These are phyloP conservation scores for Subanguina moxae DNA, from an alignment of 1,140 invertebrate genomes.

Conservation along the genomic window DNA sequence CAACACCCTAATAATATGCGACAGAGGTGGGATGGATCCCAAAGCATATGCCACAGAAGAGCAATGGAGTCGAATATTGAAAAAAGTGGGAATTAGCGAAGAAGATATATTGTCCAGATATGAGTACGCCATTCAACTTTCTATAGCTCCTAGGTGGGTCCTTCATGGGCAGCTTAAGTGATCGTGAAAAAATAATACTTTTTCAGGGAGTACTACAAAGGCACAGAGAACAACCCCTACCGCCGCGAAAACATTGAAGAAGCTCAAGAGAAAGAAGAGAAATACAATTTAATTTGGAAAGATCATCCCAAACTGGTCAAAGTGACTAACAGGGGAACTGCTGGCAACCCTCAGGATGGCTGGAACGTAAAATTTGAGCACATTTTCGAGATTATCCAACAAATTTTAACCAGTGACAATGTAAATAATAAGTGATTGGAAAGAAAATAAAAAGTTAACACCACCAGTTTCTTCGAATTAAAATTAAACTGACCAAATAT, in stretches of 20 bases:
- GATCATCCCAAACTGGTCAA: constrained; percentile 20
- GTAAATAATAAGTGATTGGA: background rate
- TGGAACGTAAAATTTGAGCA: constrained; percentile 24
- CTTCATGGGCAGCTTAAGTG: too few species aligned
- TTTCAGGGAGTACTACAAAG: constrained; percentile 34
- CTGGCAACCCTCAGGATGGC: constrained; percentile 14
- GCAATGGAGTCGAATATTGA: constrained; percentile 22
- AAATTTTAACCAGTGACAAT: constrained; percentile 2
- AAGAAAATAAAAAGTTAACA: background rate
- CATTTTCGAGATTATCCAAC: constrained; percentile 21
- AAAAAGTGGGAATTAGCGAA: constrained; percentile 29
- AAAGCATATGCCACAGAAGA: constrained; percentile 27
- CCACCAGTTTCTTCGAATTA: background rate
- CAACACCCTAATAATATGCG: constrained; percentile 39
- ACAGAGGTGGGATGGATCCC: constrained; percentile 37
- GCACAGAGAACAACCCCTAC: constrained; percentile 26
- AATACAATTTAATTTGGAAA: constrained; percentile 30
- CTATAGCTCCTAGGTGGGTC: constrained; percentile 34
- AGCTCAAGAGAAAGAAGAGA: constrained; percentile 26
- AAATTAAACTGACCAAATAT: constrained; percentile 28
- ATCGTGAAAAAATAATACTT: too few species aligned
- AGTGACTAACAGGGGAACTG: constrained; percentile 29
- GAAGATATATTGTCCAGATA: constrained; percentile 29
- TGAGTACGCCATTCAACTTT: constrained; percentile 32
- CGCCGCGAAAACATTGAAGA: constrained; percentile 37